Evolutionary conservation across 2,113 vertebrate species (phyloP), one percentile per base, ranked within the genome.

Genomic region (Typhlomys cinereus): DNA sequence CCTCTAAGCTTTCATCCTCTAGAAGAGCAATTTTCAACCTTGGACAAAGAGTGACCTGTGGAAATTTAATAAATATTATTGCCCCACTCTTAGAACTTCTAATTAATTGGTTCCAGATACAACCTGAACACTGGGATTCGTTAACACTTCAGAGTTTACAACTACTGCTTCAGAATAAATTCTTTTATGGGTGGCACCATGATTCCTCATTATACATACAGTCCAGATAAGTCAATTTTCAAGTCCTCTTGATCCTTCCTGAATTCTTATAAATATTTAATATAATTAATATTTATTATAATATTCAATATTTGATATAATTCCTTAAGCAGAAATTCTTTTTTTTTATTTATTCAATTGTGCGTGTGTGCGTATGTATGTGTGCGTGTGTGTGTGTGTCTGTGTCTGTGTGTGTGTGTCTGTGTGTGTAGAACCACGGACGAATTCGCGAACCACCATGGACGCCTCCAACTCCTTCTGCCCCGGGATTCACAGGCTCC

Each of bases 51-150:
- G 86, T 50, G 64, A 73, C 54, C 62, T 76, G n/a, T 67, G 36
- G n/a, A 78, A 64, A 92, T 54, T 70, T 90, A 88, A 48, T 84
- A 86, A 93, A 80, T 85, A 90, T 52, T 64, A 59, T 82, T 78
- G 61, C 52, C 34, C 34, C 23, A 91, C 18, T n/a, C 18, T 81
- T 88, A 91, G 29, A 95, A 15, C 2, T 92, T 95, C 69, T 74
- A 29, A 73, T 85, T 85, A 92, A 88, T 48, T 92, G 46, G 46
- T 82, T 39, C 66, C 17, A 39, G 9, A 52, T 79, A 13, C 46
- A 84, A n/a, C 29, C 36, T 67, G 36, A 66, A 39, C 31, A 71
- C 8, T 21, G 15, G 18, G 64, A 79, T 59, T 31, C 36, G 79
- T 93, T 89, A 93, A 34, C 46, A 50, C 18, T 90, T 18, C 48